Conservation (phyloP, 1,140 invertebrate species). For the Melitaea cinxia region DNA sequence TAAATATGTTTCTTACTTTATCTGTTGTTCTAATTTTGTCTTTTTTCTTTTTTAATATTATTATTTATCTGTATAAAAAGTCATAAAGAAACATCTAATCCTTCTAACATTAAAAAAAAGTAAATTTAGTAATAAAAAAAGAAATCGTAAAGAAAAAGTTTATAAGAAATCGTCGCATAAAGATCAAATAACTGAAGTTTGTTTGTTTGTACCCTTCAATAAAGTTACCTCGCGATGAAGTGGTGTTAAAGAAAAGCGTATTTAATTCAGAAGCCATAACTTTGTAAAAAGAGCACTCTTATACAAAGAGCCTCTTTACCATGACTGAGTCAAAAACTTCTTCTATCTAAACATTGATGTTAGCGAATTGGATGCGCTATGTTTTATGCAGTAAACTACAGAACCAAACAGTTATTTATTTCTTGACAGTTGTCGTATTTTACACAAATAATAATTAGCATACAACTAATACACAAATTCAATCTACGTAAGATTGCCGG, state of each 20-base stretch:
- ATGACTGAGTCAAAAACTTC: constrained; percentile 74
- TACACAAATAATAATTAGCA: too few relatives aligned
- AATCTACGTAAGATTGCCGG: too few relatives aligned
- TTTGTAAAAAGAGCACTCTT: constrained; percentile 71
- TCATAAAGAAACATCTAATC: too few relatives aligned
- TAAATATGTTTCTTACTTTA: too few relatives aligned
- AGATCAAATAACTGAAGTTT: constrained; percentile 35
- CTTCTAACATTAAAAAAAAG: too few relatives aligned
- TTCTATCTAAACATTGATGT: constrained; percentile 41
- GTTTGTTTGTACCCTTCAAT: constrained; percentile 35
- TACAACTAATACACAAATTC: too few relatives aligned
- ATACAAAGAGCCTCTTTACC: constrained; percentile 64
- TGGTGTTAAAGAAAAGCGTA: constrained; percentile 64
- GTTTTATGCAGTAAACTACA: not conserved
- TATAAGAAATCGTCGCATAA: constrained; percentile 15
- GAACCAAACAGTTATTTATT: not conserved
- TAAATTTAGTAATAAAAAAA: not conserved
- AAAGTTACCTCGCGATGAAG: constrained; percentile 41
- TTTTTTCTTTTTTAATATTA: too few relatives aligned
- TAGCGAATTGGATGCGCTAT: constrained; percentile 38
- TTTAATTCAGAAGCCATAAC: constrained; percentile 74
- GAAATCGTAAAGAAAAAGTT: not conserved
- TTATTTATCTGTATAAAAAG: too few relatives aligned
- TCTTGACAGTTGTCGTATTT: not conserved
- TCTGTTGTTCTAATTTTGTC: too few relatives aligned